These are phyloP conservation scores for Stenotaenia linearis DNA, from an alignment of 2,888 invertebrate genomes.

Conservation along the genomic window DNA sequence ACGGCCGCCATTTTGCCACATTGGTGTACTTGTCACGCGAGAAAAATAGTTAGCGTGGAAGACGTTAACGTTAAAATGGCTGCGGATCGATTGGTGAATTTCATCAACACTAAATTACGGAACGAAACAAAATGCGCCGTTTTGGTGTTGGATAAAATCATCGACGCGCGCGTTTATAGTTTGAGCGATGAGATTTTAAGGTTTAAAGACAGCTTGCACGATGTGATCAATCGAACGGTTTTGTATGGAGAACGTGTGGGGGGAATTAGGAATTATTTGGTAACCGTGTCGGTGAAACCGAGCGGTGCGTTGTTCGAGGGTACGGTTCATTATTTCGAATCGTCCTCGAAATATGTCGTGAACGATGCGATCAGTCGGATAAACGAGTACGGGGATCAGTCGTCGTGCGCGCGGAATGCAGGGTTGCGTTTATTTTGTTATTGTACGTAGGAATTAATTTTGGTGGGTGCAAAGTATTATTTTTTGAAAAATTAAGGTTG, in stretches of 20 bases:
- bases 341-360: neutral
- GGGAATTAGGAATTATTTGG: neutral
- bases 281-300: neutral
- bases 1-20: conserved; percentile 71
- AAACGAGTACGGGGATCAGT: conserved; percentile 47
- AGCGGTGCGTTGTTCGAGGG: conserved; percentile 13
- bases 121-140: neutral
- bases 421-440: conserved; percentile 46
- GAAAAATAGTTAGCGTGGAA: conserved; percentile 54
- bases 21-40: conserved; percentile 81
- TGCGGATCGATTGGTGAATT: no score
- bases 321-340: neutral
- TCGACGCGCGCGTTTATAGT: conserved; percentile 3
- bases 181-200: neutral
- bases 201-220: conserved; percentile 24
- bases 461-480: no score
- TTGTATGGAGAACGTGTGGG: neutral
- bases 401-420: conserved; percentile 44
- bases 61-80: conserved; percentile 56
- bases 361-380: conserved; percentile 56
- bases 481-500: no score
- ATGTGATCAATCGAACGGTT: conserved; percentile 8
- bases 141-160: neutral
- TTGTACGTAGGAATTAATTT: no score
- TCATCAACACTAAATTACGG: no score